Base-by-base conservation (phyloP, 2,113 vertebrate species). In the Narcine bancroftii region DNA sequence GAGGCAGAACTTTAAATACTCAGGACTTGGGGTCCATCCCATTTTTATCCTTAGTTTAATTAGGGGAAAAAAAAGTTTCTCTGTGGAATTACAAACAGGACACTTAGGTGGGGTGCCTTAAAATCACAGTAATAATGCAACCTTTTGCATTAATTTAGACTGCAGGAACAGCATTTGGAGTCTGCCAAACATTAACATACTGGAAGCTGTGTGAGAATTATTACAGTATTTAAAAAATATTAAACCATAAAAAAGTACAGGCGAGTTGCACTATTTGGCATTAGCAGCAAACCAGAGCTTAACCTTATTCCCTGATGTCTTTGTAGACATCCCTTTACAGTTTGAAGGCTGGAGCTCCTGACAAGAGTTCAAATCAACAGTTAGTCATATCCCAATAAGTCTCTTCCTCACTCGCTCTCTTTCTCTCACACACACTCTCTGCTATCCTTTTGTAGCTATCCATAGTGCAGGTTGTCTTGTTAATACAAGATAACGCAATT, bases 381-480 rank as follows among this genome's bases (percentile, higher is more conserved):
- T 45, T 66, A 91, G 39, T 69, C 19, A 42, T 29, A 66, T 21
- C 87, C 63, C 2, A 56, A 17, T 39, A 91, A 45, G 60, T 91
- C 53, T 65, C n/a, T 89, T n/a, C 39, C 45, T 56, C 81, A 13
- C 29, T 56, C 47, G 13, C 83, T 21, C 24, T 4, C 79, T 53
- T 24, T 33, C 47, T n/a, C 29, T 26, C 36, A 26, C 87, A 42
- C 87, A 9, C 85, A 33, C 53, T 60, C 81, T 60, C 81, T 60
- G 81, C 81, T 85, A 85, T 83, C 76, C 66, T 56, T 15, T 69
- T 63, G 36, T 36, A 92, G 89, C 89, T 92, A 92, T 83, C 69
- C 81, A 87, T 87, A 93, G 92, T 93, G 92, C 92, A 93, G 79
- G 33, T 73, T 76, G 53, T 92, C 92, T 53, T 85, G 76, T 91